Percentiles rank a stretch among this genome's conserved stretches.
phyloP scores from a whole-genome alignment of 2,113 vertebrate species.

The Synodontis membranacea region DNA sequence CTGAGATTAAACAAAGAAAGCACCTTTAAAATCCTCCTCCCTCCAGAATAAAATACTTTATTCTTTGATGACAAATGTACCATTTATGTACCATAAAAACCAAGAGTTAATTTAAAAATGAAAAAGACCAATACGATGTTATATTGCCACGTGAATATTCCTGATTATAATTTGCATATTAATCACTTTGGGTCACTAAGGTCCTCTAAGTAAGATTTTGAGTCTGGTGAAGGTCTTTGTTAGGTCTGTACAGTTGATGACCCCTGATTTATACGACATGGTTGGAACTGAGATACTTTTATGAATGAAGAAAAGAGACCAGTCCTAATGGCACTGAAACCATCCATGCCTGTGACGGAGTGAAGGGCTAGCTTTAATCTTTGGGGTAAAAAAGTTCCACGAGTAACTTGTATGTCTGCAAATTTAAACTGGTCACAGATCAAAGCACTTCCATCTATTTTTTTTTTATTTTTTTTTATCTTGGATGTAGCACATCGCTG shows the following conservation, averaged over 20 bases:
- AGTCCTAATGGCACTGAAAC: neutral
- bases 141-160: neutral
- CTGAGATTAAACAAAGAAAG: neutral
- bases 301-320: neutral
- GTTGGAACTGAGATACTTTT: neutral
- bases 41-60: no score
- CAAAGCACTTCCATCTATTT: conserved; percentile 10
- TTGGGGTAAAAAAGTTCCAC: neutral
- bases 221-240: no score
- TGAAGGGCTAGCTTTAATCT: neutral
- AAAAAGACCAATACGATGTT: neutral
- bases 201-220: no score
- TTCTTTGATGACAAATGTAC: no score
- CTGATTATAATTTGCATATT: neutral
- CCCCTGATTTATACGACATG: neutral
- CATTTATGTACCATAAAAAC: no score
- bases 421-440: neutral
- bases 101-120: no score
- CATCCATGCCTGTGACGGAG: neutral
- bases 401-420: conserved; percentile 3
- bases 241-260: neutral
- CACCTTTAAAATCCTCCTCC: no score
- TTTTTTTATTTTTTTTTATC: no score
- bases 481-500: neutral
- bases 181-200: no score